These are phyloP conservation scores for Heliopora coerulea DNA, from an alignment of 92 coral and sea anemone species.

Conservation along the genomic window DNA sequence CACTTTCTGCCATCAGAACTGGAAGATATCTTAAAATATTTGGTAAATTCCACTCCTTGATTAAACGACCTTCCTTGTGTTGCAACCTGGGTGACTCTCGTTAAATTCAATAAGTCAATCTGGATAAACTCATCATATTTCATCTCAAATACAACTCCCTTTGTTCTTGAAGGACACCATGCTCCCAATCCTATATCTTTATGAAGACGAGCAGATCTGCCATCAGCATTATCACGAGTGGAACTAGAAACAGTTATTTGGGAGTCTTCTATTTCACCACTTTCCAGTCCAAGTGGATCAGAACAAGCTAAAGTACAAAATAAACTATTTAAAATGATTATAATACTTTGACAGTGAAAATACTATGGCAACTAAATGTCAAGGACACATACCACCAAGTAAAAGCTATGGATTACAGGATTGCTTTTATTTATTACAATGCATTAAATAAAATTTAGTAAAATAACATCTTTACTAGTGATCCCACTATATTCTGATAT, in stretches of 20 bases:
- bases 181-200: constrained; percentile 49
- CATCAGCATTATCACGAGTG: neutral
- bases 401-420: no score
- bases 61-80: constrained; percentile 61
- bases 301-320: neutral
- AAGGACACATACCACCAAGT: no score
- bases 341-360: no score
- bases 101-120: constrained; percentile 41
- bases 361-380: no score
- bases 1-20: constrained; percentile 6
- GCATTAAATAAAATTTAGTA: no score
- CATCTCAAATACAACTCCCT: constrained; percentile 5
- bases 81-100: constrained; percentile 61
- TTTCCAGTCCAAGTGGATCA: constrained; percentile 67
- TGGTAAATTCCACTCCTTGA: constrained; percentile 53
- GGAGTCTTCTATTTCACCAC: constrained; percentile 62
- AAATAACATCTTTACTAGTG: no score
- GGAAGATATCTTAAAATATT: constrained; percentile 52
- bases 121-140: constrained; percentile 58
- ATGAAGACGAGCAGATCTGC: constrained; percentile 61
- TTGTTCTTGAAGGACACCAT: constrained; percentile 61
- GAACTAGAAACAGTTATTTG: constrained; percentile 55
- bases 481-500: no score
- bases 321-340: no score
- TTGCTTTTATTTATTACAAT: no score